A percentile compares a stretch with the other conserved stretches of the same genome.
These are phyloP conservation scores for Dermochelys coriacea DNA, from an alignment of 2,797 vertebrate species.

Conservation along the genomic window DNA sequence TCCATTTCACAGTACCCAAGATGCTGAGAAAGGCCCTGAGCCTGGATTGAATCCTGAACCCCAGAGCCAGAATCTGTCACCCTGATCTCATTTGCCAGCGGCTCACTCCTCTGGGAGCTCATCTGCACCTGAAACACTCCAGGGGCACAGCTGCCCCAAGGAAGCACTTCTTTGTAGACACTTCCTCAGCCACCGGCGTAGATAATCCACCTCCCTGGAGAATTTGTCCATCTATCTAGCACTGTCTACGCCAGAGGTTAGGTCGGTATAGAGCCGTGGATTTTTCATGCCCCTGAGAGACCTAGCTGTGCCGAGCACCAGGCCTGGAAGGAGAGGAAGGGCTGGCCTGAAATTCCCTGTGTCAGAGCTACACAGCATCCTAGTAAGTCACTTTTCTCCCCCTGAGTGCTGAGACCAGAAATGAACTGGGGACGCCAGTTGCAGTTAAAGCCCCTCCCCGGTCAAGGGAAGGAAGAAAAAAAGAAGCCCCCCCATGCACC, in stretches of 20 bases:
- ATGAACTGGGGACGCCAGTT: neutral
- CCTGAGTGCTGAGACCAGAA: neutral
- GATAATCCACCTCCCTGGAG: neutral
- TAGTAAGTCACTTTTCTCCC: neutral
- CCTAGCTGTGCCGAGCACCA: neutral
- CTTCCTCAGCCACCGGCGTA: neutral
- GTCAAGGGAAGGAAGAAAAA: neutral
- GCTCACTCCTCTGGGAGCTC: neutral
- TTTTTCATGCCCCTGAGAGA: neutral
- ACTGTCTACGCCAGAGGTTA: neutral
- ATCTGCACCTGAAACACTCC: neutral
- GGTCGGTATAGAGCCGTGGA: neutral
- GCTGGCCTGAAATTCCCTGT: neutral
- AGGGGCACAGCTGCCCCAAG: too few relatives aligned
- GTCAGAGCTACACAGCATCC: neutral
- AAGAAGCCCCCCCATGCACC: neutral
- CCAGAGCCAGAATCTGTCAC: neutral
- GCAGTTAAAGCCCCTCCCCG: neutral
- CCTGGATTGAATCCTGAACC: neutral
- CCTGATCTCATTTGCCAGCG: neutral
- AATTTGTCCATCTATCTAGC: neutral
- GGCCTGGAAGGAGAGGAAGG: neutral
- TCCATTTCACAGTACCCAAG: accelerated
- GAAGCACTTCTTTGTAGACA: neutral
- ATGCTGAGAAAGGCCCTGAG: neutral